A percentile compares a stretch with the other conserved stretches of the same genome.
Conservation (phyloP, 2,888 invertebrate genomes). For the Papilio gigon region DNA sequence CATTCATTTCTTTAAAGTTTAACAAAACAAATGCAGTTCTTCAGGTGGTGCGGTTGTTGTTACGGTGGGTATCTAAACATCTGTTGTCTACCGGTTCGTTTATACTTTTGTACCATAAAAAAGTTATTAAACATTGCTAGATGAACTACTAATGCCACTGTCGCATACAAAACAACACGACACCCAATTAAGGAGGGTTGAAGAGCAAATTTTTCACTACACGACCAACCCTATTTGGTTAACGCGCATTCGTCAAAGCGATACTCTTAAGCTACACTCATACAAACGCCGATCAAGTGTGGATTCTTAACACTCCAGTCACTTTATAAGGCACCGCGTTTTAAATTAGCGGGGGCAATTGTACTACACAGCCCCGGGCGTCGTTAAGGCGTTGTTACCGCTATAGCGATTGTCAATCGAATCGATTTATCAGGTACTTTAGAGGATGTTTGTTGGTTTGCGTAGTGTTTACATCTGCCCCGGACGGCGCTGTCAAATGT, state of each 20-base stretch:
- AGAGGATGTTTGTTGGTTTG: slow-evolving; percentile 52
- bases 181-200: slow-evolving; percentile 79
- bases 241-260: slow-evolving; percentile 72
- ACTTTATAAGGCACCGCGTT: slow-evolving; percentile 78
- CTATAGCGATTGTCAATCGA: slow-evolving; percentile 63
- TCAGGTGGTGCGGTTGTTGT: neutral
- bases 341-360: slow-evolving; percentile 80
- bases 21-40: neutral
- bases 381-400: slow-evolving; percentile 61
- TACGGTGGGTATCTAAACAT: neutral
- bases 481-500: slow-evolving; percentile 27
- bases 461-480: slow-evolving; percentile 50
- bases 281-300: slow-evolving; percentile 81
- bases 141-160: slow-evolving; percentile 37
- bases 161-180: slow-evolving; percentile 61
- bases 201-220: slow-evolving; percentile 80
- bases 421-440: slow-evolving; percentile 65
- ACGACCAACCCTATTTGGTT: slow-evolving; percentile 76
- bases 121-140: slow-evolving; percentile 23
- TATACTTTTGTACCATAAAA: slow-evolving; percentile 18
- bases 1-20: neutral
- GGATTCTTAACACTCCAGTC: slow-evolving; percentile 73
- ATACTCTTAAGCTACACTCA: slow-evolving; percentile 67
- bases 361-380: slow-evolving; percentile 63
- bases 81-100: neutral